Percentiles rank a stretch among this genome's conserved stretches.
Evolutionary conservation across 2,888 invertebrate genomes (phyloP).

Genomic region (Antitype chi): DNA sequence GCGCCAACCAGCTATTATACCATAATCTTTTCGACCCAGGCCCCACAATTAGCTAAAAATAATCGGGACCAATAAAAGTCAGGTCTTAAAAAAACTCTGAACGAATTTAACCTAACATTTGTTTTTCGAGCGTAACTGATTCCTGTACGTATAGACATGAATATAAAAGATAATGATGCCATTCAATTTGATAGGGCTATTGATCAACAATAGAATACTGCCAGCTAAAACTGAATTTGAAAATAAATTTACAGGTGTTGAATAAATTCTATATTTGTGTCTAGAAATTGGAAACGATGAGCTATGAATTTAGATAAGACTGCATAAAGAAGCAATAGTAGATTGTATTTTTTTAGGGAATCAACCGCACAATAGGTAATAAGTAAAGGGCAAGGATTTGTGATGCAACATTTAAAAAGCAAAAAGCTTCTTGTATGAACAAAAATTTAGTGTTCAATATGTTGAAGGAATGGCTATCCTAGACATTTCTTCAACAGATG

Average conservation of each 20-base stretch:
- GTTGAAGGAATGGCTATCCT: not conserved
- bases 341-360: not conserved
- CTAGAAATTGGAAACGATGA: constrained; percentile 6
- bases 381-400: too few species aligned
- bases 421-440: not conserved
- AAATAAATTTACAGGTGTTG: constrained; percentile 12
- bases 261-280: constrained; percentile 39
- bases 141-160: constrained; percentile 23
- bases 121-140: constrained; percentile 57
- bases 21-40: constrained; percentile 58
- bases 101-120: constrained; percentile 63
- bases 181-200: constrained; percentile 66
- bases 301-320: constrained; percentile 12
- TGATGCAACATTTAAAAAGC: too few species aligned
- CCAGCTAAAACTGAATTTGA: constrained; percentile 8
- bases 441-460: too few species aligned
- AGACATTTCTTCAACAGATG: constrained; percentile 27
- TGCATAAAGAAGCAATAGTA: not conserved
- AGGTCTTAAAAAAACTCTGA: constrained; percentile 54
- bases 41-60: constrained; percentile 62
- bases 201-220: constrained; percentile 66
- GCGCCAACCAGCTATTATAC: constrained; percentile 58
- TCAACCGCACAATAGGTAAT: not conserved
- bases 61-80: constrained; percentile 61
- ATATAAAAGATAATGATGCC: constrained; percentile 39